These are phyloP conservation scores for Mareca strepera DNA, from an alignment of 2,797 vertebrate genomes.

Conservation along the genomic window DNA sequence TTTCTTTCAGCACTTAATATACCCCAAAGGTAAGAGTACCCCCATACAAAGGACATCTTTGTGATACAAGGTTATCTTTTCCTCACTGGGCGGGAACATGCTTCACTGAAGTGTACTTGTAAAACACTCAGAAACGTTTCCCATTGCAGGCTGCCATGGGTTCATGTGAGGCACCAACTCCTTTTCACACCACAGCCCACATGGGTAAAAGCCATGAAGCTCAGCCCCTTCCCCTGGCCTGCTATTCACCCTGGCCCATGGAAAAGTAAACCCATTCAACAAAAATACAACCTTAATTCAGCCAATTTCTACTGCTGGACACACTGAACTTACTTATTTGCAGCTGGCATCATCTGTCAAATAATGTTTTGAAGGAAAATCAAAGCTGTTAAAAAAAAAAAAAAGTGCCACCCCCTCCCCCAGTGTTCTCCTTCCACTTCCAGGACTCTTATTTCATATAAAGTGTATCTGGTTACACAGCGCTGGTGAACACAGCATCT, in stretches of 20 bases:
- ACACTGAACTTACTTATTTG: background rate
- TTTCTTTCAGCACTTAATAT: background rate
- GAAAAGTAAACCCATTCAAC: background rate
- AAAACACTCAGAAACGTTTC: background rate
- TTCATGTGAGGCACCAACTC: fast-evolving
- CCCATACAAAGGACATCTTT: background rate
- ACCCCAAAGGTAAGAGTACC: background rate
- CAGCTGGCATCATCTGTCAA: background rate
- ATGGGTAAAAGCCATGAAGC: background rate
- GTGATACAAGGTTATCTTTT: background rate
- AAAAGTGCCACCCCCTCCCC: background rate
- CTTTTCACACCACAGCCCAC: background rate
- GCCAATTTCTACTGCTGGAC: background rate
- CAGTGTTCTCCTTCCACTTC: fast-evolving
- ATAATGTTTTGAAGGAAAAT: background rate
- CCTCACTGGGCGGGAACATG: background rate
- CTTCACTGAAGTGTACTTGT: background rate
- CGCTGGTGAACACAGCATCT: background rate
- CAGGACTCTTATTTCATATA: background rate
- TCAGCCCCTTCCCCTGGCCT: background rate
- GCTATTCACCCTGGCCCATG: too few species aligned
- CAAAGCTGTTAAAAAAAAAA: background rate
- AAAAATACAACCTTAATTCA: background rate
- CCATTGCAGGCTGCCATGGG: background rate
- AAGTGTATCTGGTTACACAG: background rate